Conservation (phyloP, 35 echinoderm and acorn worm species). For the Apostichopus japonicus region DNA sequence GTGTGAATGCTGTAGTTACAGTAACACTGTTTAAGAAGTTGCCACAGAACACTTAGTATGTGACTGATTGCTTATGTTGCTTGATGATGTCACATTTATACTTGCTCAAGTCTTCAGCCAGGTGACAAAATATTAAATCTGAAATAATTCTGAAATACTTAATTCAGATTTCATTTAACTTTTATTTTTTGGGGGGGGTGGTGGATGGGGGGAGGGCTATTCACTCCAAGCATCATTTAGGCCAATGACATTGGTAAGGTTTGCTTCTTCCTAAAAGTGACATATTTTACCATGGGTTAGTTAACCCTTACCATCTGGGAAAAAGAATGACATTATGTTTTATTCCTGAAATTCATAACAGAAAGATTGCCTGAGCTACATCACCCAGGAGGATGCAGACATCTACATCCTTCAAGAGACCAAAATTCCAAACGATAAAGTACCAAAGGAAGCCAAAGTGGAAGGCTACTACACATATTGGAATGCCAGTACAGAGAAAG, state of each 20-base stretch:
- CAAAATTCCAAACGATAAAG: constrained; percentile 65
- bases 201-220: no score
- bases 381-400: constrained; percentile 81
- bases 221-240: no score
- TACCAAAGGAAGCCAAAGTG: constrained; percentile 59
- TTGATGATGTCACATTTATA: background rate
- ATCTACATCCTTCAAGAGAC: constrained; percentile 89
- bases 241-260: no score
- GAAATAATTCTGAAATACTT: no score
- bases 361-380: constrained; percentile 89
- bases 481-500: constrained; percentile 71
- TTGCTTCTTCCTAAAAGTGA: no score
- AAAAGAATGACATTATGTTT: background rate
- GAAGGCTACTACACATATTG: constrained; percentile 88
- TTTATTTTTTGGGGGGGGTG: no score
- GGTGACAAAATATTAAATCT: no score
- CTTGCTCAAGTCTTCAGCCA: background rate
- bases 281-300: no score
- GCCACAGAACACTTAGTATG: background rate
- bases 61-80: background rate
- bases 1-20: no score
- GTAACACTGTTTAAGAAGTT: background rate
- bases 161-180: no score
- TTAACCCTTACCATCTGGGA: no score
- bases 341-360: constrained; percentile 18